Evolutionary conservation across 1,140 invertebrate genomes (phyloP).

Genomic region (Octopus bimaculoides): DNA sequence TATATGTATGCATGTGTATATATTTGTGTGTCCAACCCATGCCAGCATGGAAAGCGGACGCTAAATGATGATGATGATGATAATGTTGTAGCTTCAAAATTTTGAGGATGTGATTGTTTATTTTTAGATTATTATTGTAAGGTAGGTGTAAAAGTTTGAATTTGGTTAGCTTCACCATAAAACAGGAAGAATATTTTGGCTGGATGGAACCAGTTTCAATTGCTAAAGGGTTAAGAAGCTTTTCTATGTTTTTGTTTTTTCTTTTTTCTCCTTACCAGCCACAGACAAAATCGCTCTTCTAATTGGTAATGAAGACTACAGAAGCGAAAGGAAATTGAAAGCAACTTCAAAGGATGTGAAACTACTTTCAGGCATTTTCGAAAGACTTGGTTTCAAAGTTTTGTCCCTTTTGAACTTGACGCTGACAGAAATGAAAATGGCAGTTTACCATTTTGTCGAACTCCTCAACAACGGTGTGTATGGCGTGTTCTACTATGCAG

Average conservation of each 20-base stretch:
- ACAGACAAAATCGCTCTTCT: slow-evolving; percentile 59
- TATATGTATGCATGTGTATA: too few relatives aligned
- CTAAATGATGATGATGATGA: too few relatives aligned
- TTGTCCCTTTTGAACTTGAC: slow-evolving; percentile 58
- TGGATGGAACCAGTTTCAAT: too few relatives aligned
- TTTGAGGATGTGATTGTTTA: too few relatives aligned
- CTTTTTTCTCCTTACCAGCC: slow-evolving; percentile 38
- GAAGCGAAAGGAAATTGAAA: slow-evolving; percentile 46
- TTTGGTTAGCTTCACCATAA: too few relatives aligned
- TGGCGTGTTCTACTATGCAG: slow-evolving; percentile 60
- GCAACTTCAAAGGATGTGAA: slow-evolving; percentile 55
- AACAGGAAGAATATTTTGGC: too few relatives aligned
- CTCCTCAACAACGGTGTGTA: slow-evolving; percentile 57
- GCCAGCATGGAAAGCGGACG: too few relatives aligned
- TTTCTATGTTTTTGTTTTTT: slow-evolving; percentile 7
- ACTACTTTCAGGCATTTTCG: slow-evolving; percentile 39
- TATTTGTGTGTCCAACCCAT: too few relatives aligned
- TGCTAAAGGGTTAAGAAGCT: too few relatives aligned
- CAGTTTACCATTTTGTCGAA: slow-evolving; percentile 55
- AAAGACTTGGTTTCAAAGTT: slow-evolving; percentile 57
- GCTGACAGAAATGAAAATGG: slow-evolving; percentile 54
- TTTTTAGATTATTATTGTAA: too few relatives aligned
- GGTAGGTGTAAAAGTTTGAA: too few relatives aligned
- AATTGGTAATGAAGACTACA: slow-evolving; percentile 58
- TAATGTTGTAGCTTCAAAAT: too few relatives aligned